Conservation (phyloP, 2,113 vertebrate genomes). For the Struthio camelus region DNA sequence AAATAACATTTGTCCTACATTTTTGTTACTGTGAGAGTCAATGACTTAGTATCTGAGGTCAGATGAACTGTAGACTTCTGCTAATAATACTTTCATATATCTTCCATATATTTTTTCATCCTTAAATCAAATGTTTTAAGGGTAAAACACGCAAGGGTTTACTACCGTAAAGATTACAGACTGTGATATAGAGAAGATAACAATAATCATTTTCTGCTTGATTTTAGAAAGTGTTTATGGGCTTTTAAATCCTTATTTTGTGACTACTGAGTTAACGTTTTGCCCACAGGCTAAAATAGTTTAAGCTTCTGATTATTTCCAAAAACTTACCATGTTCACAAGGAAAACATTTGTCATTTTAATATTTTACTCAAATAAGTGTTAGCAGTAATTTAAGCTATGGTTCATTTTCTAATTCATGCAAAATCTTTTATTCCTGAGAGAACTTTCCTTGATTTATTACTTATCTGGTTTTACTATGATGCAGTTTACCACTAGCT, state of each 20-base stretch:
- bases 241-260: background rate
- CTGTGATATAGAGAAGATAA: background rate
- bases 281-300: background rate
- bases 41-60: background rate
- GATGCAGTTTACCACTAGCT: conserved; percentile 31
- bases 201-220: background rate
- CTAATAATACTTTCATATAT: background rate
- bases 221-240: background rate
- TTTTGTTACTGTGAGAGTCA: background rate
- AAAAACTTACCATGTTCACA: background rate
- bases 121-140: background rate
- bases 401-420: background rate
- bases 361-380: background rate
- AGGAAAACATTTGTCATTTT: background rate
- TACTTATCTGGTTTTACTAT: background rate
- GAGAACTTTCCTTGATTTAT: conserved; percentile 17
- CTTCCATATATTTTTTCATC: background rate
- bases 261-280: background rate
- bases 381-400: background rate
- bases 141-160: background rate
- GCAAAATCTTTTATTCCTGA: background rate
- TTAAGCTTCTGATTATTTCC: background rate
- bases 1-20: background rate
- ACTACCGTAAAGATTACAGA: background rate
- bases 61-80: background rate